Evolutionary conservation across 2,797 vertebrate genomes (phyloP).

Genomic region (Eurystomus glaucurus): DNA sequence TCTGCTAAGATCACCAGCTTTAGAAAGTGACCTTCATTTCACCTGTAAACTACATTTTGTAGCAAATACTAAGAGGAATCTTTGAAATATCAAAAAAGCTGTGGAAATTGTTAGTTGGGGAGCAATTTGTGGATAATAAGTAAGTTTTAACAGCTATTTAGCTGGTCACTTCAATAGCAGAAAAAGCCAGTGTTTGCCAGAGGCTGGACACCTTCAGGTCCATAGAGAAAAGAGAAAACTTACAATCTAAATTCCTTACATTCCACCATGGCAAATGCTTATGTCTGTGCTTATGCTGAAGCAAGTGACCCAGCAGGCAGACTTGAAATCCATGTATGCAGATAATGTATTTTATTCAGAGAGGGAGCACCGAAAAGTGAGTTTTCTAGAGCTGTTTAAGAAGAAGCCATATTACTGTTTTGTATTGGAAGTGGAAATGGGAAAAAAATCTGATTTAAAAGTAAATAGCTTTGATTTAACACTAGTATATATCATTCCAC

Average conservation of each 20-base stretch:
- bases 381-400: background rate
- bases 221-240: background rate
- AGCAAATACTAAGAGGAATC: background rate
- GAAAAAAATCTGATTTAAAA: background rate
- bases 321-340: background rate
- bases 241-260: background rate
- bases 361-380: background rate
- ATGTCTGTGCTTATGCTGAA: background rate
- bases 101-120: background rate
- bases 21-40: background rate
- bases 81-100: background rate
- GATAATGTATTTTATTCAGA: background rate
- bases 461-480: background rate
- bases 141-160: background rate
- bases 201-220: background rate
- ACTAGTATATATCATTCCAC: background rate
- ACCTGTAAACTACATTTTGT: background rate
- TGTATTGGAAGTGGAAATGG: background rate
- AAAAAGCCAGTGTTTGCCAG: background rate
- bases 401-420: background rate
- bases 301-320: background rate
- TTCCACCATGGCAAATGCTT: background rate
- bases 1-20: background rate
- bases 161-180: background rate
- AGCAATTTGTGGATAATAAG: background rate